These are phyloP conservation scores for Ectropis crepuscularia DNA, from an alignment of 2,888 invertebrate species.

Conservation along the genomic window DNA sequence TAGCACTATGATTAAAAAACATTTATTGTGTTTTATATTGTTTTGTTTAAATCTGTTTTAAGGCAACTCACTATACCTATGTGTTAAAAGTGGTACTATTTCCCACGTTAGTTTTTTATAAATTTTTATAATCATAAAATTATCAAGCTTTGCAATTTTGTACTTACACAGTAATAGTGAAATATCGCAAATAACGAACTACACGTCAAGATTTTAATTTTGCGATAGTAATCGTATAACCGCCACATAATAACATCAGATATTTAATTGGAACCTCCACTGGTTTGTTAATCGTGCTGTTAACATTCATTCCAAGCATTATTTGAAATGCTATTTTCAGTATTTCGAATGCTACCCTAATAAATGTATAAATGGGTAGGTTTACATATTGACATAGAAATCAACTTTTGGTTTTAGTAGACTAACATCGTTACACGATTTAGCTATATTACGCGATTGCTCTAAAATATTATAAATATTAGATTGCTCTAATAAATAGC, in stretches of 20 bases:
- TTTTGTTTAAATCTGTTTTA: too few species aligned
- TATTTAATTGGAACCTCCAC: constrained; percentile 76
- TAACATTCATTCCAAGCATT: constrained; percentile 53
- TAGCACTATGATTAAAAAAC: too few species aligned
- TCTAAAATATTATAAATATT: too few species aligned
- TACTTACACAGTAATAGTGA: constrained; percentile 38
- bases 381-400: too few species aligned
- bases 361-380: too few species aligned
- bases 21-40: too few species aligned
- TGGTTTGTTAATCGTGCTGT: constrained; percentile 77
- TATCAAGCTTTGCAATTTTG: constrained; percentile 32
- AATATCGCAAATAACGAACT: constrained; percentile 55
- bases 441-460: too few species aligned
- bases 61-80: too few species aligned
- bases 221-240: constrained; percentile 67
- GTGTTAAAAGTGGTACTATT: neutral
- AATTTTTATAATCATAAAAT: neutral
- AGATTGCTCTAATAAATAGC: too few species aligned
- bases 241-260: constrained; percentile 65
- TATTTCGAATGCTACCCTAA: constrained; percentile 45
- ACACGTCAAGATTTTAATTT: constrained; percentile 70
- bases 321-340: constrained; percentile 45
- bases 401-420: too few species aligned
- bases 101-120: neutral
- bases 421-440: too few species aligned